A percentile compares a stretch with the other conserved stretches of the same genome.
These are phyloP conservation scores for Drosophila nr. perissopoda DNA, from an alignment of 2,888 invertebrate genomes.

Conservation along the genomic window DNA sequence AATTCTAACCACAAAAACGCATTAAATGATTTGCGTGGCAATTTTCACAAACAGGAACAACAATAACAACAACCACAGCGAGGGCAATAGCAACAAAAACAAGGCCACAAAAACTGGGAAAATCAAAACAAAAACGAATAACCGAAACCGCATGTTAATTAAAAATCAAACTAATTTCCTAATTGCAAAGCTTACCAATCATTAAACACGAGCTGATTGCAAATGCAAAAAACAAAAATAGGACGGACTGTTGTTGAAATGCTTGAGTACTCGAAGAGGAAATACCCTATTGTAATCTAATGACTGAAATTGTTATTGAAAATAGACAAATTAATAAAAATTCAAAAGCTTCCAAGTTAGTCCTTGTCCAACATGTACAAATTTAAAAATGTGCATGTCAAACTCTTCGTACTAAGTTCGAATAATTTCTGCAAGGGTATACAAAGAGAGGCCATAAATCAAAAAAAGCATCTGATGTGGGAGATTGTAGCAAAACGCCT, in stretches of 20 bases:
- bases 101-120: slow-evolving; percentile 18
- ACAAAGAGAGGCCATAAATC: slow-evolving; percentile 21
- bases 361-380: not conserved
- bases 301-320: not conserved
- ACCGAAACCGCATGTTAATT: slow-evolving; percentile 78
- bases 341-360: not conserved
- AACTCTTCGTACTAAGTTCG: not conserved
- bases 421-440: not conserved
- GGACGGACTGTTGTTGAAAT: not conserved
- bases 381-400: not conserved
- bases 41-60: slow-evolving; percentile 47
- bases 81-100: not conserved
- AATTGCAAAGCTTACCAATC: slow-evolving; percentile 78
- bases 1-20: slow-evolving; percentile 78
- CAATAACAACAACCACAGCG: slow-evolving; percentile 41
- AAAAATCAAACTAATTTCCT: slow-evolving; percentile 82
- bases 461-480: slow-evolving; percentile 14
- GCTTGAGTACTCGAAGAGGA: not conserved
- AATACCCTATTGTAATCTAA: slow-evolving; percentile 6
- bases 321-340: not conserved
- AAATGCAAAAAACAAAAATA: slow-evolving; percentile 26
- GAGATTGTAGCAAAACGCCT: slow-evolving; percentile 37
- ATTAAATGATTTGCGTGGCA: slow-evolving; percentile 73
- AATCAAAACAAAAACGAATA: slow-evolving; percentile 42
- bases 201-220: slow-evolving; percentile 71